Percentiles rank a stretch among this genome's conserved stretches.
These are phyloP conservation scores for Meles meles DNA, from an alignment of 2,113 vertebrate genomes.

Conservation along the genomic window DNA sequence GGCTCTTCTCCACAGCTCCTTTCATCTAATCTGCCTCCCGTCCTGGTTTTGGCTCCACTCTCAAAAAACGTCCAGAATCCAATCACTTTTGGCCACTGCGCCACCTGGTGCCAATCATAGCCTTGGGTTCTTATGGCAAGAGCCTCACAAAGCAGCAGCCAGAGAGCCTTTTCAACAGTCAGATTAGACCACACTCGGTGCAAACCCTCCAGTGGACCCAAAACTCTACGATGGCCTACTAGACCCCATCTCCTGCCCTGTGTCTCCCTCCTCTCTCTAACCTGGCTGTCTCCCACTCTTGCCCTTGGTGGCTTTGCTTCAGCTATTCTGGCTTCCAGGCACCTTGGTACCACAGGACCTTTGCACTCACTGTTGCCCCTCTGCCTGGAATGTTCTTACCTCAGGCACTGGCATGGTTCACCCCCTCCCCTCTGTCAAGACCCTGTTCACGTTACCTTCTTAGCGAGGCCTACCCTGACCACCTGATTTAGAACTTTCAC, in stretches of 20 bases:
- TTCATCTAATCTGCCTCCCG: neutral
- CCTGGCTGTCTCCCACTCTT: fast-evolving
- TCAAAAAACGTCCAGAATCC: neutral
- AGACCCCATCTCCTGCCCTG: neutral
- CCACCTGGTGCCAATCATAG: neutral
- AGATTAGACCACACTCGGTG: neutral
- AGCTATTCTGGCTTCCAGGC: neutral
- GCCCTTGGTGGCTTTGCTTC: neutral
- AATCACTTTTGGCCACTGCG: neutral
- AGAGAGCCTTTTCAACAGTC: neutral
- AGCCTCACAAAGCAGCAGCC: neutral
- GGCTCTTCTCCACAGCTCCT: neutral
- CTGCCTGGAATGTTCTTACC: neutral
- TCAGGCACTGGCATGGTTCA: neutral
- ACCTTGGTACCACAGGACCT: neutral
- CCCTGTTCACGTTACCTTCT: neutral
- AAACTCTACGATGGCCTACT: fast-evolving
- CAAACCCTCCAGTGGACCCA: fast-evolving
- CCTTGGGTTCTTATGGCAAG: neutral
- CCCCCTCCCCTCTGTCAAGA: neutral
- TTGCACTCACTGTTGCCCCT: neutral
- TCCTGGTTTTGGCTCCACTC: neutral
- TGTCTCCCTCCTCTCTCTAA: neutral
- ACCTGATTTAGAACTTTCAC: neutral
- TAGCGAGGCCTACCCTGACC: too few species aligned